A percentile compares a stretch with the other conserved stretches of the same genome.
Evolutionary conservation across 2,113 vertebrate species (phyloP).

Genomic region (Periophthalmus modestus): DNA sequence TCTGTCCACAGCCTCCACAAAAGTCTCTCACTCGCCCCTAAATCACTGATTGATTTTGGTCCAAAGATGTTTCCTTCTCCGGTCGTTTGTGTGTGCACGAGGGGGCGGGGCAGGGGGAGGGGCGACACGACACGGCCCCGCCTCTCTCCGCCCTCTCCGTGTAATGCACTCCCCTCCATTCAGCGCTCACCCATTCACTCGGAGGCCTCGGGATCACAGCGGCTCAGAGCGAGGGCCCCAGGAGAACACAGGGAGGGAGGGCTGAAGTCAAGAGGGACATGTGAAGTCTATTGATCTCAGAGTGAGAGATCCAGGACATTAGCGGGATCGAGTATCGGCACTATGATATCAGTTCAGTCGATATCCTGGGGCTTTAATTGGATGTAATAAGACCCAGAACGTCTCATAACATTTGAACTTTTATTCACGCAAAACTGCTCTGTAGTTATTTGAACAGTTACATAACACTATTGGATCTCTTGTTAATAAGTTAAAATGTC

Average conservation of each 20-base stretch:
- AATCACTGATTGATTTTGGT: conserved; percentile 80
- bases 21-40: conserved; percentile 44
- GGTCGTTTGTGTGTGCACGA: conserved; percentile 94
- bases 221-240: conserved; percentile 47
- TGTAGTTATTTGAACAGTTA: too few species aligned
- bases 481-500: too few species aligned
- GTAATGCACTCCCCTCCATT: conserved; percentile 98
- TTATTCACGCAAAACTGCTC: too few species aligned
- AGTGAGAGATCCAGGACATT: too few species aligned
- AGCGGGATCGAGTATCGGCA: too few species aligned
- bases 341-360: too few species aligned
- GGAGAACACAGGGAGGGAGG: background rate
- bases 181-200: conserved; percentile 94
- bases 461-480: too few species aligned
- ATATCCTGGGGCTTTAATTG: too few species aligned
- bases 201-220: conserved; percentile 81
- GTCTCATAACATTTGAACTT: too few species aligned
- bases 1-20: conserved; percentile 13
- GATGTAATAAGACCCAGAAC: too few species aligned
- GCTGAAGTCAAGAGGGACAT: too few species aligned
- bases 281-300: too few species aligned
- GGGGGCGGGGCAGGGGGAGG: conserved; percentile 97
- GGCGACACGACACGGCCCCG: conserved; percentile 97
- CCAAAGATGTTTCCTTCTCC: conserved; percentile 78
- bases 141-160: conserved; percentile 92